Evolutionary conservation across 2,888 invertebrate species (phyloP), one percentile per base, ranked within the genome.

Genomic region (Stenotaenia linearis): DNA sequence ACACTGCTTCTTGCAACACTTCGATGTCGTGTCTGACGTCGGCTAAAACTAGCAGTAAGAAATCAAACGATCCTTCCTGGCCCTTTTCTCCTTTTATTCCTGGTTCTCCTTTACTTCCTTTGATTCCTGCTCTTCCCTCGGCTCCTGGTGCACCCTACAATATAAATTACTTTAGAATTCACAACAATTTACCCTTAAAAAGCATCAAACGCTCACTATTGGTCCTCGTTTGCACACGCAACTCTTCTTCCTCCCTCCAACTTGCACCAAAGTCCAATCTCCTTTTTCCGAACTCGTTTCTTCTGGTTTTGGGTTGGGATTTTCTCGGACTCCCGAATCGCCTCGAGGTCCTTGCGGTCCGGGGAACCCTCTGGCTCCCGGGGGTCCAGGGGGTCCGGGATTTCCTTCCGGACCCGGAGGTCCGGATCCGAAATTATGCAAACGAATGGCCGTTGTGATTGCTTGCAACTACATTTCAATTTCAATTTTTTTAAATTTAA

Each of bases 191-290:
- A n/a, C n/a, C n/a, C n/a, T n/a, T n/a, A n/a, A n/a, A n/a, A n/a
- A n/a, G n/a, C n/a, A n/a, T n/a, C 25, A 74, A 74, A 23, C 10
- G 81, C 87, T 86, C 84, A 91, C 91, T 85, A 91, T 88, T 0
- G 91, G 89, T 7, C 91, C 91, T 83, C 91, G 86, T 84, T 91
- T 91, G 83, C 91, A 91, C 75, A 89, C 87, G 83, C 91, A 91
- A 83, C 89, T 90, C 80, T 83, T 82, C 15, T 80, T 25, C 30
- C 77, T 78, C 37, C 79, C 79, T 21, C 77, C 35, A 32, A 61
- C 77, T 37, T 78, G 78, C n/a, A 80, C 78, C 9, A 80, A 30
- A 45, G 32, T 30, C 35, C 30, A 23, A 18, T 75, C 45, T 9
- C n/a, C 77, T n/a, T 79, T 69, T 15, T 37, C 50, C 12, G 56